These are phyloP conservation scores for Capitella teleta DNA, from an alignment of 1,140 invertebrate species.

Conservation along the genomic window DNA sequence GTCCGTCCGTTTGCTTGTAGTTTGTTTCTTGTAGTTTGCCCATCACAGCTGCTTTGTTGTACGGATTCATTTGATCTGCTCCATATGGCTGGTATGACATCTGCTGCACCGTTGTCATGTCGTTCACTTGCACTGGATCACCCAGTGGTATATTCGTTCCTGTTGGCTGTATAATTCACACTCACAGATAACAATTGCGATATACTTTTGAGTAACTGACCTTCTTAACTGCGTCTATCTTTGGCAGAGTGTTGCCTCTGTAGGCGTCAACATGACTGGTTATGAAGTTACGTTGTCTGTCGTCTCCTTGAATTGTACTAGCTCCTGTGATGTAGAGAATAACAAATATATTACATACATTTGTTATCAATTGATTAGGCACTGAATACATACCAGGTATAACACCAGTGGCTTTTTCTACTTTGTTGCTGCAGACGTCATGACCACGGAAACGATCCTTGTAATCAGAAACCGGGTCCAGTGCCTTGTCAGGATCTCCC, in stretches of 20 bases:
- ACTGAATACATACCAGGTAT: no score
- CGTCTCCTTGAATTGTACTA: background rate
- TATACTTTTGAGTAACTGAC: no score
- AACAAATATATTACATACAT: no score
- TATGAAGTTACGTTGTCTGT: background rate
- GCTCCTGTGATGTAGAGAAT: background rate
- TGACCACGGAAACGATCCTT: background rate
- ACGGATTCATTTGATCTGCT: background rate
- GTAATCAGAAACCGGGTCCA: background rate
- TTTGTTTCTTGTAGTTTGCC: background rate
- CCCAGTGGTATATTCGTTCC: background rate
- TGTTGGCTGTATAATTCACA: background rate
- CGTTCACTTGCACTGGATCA: background rate
- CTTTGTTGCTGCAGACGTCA: no score
- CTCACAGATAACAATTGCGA: no score
- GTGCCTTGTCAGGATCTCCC: background rate
- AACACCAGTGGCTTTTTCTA: no score
- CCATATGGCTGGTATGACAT: background rate
- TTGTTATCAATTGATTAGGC: no score
- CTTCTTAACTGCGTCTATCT: no score
- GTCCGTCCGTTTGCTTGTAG: background rate
- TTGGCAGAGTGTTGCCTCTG: background rate
- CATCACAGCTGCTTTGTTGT: background rate
- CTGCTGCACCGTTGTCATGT: background rate
- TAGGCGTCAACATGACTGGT: background rate